Conservation (phyloP, 2,113 vertebrate species). For the Pomatorhinus ruficollis region DNA sequence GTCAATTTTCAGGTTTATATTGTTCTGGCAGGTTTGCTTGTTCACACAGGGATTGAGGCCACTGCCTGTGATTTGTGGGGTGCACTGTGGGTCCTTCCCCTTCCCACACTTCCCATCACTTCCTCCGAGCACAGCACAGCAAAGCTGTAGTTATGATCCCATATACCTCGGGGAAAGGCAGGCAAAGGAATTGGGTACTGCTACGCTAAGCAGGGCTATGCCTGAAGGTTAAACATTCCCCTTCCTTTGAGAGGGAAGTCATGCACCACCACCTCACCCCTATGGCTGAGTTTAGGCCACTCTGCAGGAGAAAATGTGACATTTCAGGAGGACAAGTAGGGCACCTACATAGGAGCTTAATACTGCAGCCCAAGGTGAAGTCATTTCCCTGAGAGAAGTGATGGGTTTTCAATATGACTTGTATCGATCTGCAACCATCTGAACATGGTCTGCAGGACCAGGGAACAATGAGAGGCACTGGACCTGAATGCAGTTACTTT, state of each 20-base stretch:
- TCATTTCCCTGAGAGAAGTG: neutral
- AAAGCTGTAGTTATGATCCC: neutral
- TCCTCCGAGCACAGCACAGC: neutral
- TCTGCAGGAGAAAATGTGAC: neutral
- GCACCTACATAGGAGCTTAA: neutral
- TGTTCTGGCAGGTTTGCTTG: neutral
- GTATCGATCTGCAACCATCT: neutral
- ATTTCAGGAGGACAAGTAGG: neutral
- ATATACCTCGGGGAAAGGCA: neutral
- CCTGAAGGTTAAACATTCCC: neutral
- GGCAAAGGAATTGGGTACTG: neutral
- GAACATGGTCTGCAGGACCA: neutral
- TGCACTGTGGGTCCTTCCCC: neutral
- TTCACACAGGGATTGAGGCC: neutral
- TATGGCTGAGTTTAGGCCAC: neutral
- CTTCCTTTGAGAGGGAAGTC: neutral
- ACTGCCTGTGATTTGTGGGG: neutral
- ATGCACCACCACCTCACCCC: neutral
- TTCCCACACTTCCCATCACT: neutral
- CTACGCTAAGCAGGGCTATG: rapidly evolving
- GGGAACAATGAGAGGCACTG: neutral
- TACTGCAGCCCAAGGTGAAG: neutral
- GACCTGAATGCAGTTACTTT: neutral
- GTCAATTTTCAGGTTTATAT: neutral
- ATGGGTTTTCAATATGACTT: neutral